Evolutionary conservation across 2,113 vertebrate genomes (phyloP).

Genomic region (Lichenostomus cassidix): DNA sequence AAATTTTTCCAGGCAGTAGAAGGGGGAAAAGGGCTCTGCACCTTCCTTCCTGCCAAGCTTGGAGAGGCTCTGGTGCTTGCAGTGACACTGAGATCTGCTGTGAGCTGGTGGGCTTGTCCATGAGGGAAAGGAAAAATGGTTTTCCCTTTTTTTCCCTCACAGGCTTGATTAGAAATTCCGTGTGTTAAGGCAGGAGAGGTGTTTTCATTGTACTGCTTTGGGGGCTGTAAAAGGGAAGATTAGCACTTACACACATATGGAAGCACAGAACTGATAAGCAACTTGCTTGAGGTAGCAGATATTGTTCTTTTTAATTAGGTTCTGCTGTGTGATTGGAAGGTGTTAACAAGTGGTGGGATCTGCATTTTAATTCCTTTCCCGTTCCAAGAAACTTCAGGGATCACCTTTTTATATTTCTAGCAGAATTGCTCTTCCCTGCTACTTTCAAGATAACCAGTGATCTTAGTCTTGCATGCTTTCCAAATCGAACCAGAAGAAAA

Average conservation of each 20-base stretch:
- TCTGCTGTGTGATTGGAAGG: neutral
- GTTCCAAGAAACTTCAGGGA: neutral
- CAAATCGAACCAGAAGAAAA: neutral
- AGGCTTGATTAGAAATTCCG: neutral
- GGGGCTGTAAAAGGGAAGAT: neutral
- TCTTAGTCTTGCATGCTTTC: neutral
- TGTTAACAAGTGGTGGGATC: neutral
- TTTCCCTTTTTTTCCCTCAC: neutral
- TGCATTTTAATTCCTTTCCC: neutral
- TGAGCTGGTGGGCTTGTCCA: neutral
- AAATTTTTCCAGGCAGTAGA: neutral
- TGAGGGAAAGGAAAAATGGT: neutral
- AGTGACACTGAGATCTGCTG: neutral
- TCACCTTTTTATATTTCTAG: neutral
- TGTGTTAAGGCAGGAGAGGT: neutral
- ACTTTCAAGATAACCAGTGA: neutral
- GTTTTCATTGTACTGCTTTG: neutral
- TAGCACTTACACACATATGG: rapidly evolving
- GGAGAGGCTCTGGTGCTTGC: neutral
- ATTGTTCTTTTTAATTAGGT: neutral
- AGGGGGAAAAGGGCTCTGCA: neutral
- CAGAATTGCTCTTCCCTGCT: neutral
- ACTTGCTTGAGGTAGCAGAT: neutral
- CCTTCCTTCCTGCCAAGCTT: neutral
- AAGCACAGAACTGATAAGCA: neutral